These are phyloP conservation scores for Drosophila subquinaria DNA, from an alignment of 2,888 invertebrate species.

Conservation along the genomic window DNA sequence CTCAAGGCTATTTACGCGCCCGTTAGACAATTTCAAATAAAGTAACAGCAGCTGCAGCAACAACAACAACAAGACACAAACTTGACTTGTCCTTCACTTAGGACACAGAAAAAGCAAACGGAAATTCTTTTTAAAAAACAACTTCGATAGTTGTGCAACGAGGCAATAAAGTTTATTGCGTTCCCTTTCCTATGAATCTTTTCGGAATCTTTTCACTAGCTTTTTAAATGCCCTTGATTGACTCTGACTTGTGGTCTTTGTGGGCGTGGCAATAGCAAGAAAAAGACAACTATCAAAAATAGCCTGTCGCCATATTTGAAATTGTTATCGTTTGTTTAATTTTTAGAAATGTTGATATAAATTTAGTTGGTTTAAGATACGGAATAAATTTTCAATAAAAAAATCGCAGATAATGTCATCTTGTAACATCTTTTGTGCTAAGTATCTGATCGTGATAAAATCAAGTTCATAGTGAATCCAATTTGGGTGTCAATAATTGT, in stretches of 20 bases:
- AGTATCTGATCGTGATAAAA: no score
- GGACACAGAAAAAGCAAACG: slow-evolving; percentile 28
- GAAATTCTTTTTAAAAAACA: slow-evolving; percentile 43
- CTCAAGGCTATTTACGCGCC: slow-evolving; percentile 70
- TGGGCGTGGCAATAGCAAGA: slow-evolving; percentile 7
- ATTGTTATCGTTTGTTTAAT: no score
- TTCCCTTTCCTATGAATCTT: slow-evolving; percentile 11
- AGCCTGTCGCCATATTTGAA: neutral
- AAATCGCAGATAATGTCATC: no score
- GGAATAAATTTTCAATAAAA: neutral
- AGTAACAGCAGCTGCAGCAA: slow-evolving; percentile 35
- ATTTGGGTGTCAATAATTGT: neutral
- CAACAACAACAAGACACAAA: slow-evolving; percentile 24
- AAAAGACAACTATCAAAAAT: neutral
- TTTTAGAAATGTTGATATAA: no score
- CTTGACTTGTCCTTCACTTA: slow-evolving; percentile 36
- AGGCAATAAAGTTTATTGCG: slow-evolving; percentile 67
- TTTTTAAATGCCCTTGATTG: slow-evolving; percentile 5
- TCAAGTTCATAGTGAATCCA: no score
- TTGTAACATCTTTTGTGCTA: no score
- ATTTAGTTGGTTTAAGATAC: neutral
- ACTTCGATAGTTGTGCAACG: slow-evolving; percentile 58
- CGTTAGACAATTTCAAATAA: slow-evolving; percentile 68
- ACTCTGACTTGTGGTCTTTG: slow-evolving; percentile 4
- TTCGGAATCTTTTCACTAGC: neutral